These are phyloP conservation scores for Drosophila mercatorum DNA, from an alignment of 2,888 invertebrate species.

Conservation along the genomic window DNA sequence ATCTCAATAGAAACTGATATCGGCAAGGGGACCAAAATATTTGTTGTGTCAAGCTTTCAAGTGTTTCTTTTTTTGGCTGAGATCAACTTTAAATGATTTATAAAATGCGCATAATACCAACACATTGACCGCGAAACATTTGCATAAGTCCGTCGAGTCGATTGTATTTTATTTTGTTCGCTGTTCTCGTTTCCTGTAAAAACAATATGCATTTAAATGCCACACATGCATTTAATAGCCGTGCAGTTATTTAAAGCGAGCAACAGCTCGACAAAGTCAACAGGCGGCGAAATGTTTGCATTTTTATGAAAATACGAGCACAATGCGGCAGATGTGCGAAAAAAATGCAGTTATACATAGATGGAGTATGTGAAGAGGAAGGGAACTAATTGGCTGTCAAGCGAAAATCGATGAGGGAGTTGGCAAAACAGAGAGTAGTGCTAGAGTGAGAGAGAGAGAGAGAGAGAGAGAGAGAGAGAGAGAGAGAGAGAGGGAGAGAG, in stretches of 20 bases:
- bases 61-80: neutral
- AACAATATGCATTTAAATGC: slow-evolving; percentile 55
- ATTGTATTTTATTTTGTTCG: neutral
- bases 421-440: too few relatives aligned
- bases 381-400: slow-evolving; percentile 1
- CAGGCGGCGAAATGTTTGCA: slow-evolving; percentile 20
- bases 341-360: neutral
- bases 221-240: slow-evolving; percentile 53
- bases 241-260: slow-evolving; percentile 54
- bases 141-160: slow-evolving; percentile 29
- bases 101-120: slow-evolving; percentile 49
- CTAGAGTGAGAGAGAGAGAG: neutral
- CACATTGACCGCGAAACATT: slow-evolving; percentile 45
- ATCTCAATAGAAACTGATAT: neutral
- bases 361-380: neutral
- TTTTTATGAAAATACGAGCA: slow-evolving; percentile 28
- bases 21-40: neutral
- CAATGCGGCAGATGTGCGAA: slow-evolving; percentile 6
- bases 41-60: neutral
- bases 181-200: slow-evolving; percentile 8
- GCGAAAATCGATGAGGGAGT: neutral
- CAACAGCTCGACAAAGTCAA: slow-evolving; percentile 21
- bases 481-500: too few relatives aligned
- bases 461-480: neutral
- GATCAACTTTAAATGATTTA: slow-evolving; percentile 35